Evolutionary conservation across 1,140 invertebrate species (phyloP).

Genomic region (Nephila pilipes): DNA sequence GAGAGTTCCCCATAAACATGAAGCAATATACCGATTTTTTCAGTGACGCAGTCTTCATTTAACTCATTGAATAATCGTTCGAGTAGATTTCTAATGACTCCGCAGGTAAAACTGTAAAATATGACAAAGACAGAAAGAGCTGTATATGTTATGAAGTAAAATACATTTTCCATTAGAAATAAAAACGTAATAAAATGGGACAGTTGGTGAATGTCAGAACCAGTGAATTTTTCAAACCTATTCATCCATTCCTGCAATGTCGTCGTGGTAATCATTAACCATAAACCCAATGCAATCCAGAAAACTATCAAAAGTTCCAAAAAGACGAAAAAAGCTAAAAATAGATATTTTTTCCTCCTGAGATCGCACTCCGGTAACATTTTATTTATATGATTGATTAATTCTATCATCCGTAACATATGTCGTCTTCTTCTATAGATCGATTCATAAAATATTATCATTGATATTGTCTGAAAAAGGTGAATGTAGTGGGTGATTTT

Average conservation of each 20-base stretch:
- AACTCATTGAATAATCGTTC: background rate
- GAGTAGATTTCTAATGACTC: background rate
- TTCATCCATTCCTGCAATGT: background rate
- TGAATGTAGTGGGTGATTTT: too few species aligned
- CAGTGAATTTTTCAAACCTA: too few species aligned
- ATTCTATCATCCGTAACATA: background rate
- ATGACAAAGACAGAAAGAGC: too few species aligned
- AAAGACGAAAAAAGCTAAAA: background rate
- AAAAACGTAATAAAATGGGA: too few species aligned
- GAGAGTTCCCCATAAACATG: background rate
- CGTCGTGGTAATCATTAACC: background rate
- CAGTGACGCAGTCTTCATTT: background rate
- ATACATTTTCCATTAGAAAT: too few species aligned
- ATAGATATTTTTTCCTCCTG: background rate
- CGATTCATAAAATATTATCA: background rate
- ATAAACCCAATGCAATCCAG: background rate
- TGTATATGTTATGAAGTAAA: too few species aligned
- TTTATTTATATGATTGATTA: background rate
- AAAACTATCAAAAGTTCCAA: background rate
- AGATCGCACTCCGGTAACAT: background rate
- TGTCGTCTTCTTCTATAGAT: background rate
- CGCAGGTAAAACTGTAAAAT: too few species aligned
- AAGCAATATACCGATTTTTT: background rate
- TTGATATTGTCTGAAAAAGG: background rate
- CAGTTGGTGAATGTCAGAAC: too few species aligned